A percentile compares a stretch with the other conserved stretches of the same genome.
phyloP scores from a whole-genome alignment of 2,113 vertebrate species.

The Onychostoma macrolepis region DNA sequence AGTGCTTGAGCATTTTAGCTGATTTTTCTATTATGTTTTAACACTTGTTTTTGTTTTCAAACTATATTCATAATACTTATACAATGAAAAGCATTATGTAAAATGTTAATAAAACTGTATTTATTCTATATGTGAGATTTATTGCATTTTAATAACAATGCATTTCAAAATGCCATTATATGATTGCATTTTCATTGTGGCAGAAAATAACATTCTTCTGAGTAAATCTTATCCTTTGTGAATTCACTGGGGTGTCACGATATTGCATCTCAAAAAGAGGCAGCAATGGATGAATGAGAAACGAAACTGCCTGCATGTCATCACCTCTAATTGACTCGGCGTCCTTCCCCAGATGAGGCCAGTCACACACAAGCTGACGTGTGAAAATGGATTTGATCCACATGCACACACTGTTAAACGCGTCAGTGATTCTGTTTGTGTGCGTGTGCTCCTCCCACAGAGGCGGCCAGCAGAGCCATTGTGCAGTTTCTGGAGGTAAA shows the following conservation, averaged over 20 bases:
- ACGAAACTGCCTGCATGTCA: slow-evolving; percentile 31
- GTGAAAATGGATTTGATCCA: slow-evolving; percentile 53
- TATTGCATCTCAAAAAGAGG: background rate
- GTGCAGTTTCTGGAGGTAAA: slow-evolving; percentile 98
- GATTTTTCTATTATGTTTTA: background rate
- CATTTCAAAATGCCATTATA: background rate
- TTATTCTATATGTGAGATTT: background rate
- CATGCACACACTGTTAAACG: slow-evolving; percentile 32
- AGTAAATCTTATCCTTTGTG: background rate
- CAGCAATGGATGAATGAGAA: background rate
- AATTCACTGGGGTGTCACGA: slow-evolving; percentile 4
- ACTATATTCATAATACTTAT: background rate
- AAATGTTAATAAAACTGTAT: background rate
- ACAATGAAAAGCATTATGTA: background rate
- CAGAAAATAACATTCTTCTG: background rate
- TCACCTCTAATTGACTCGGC: slow-evolving; percentile 48
- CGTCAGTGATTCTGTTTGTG: slow-evolving; percentile 40
- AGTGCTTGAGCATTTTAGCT: background rate
- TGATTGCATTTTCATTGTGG: background rate
- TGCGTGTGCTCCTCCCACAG: slow-evolving; percentile 68
- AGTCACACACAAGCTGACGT: slow-evolving; percentile 31
- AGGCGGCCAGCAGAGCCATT: slow-evolving; percentile 97
- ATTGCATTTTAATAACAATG: background rate
- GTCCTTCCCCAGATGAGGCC: slow-evolving; percentile 35
- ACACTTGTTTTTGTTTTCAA: background rate